Conservation (phyloP, 2,888 invertebrate species). For the Micoletzkya japonica region DNA sequence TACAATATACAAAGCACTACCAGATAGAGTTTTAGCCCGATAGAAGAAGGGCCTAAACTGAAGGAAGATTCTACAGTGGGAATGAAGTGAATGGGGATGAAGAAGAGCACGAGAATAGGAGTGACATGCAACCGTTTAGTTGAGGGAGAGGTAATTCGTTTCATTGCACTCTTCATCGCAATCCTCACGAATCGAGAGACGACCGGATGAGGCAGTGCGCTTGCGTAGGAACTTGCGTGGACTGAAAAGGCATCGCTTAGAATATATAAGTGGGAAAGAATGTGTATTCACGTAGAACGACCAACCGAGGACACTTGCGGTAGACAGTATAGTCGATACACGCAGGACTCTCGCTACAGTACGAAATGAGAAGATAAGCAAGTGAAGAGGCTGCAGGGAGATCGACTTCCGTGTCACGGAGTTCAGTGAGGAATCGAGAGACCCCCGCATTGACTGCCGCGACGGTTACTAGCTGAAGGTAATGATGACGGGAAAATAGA, state of each 20-base stretch:
- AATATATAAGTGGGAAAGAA: not conserved
- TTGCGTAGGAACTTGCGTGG: constrained; percentile 27
- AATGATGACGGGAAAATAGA: not conserved
- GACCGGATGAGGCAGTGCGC: constrained; percentile 20
- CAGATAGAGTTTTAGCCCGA: too few species aligned
- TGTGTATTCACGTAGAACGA: not conserved
- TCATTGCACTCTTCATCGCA: constrained; percentile 16
- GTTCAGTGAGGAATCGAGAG: constrained; percentile 25
- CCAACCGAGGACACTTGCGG: constrained; percentile 25
- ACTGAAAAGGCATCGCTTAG: not conserved
- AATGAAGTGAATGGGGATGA: too few species aligned
- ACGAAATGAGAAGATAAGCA: constrained; percentile 20
- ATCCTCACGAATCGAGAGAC: constrained; percentile 26
- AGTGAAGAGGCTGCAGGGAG: constrained; percentile 28
- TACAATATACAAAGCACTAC: too few species aligned
- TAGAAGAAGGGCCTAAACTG: too few species aligned
- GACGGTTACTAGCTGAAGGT: constrained; percentile 22
- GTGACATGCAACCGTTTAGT: too few species aligned
- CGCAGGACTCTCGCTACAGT: constrained; percentile 23
- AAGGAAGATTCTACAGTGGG: too few species aligned
- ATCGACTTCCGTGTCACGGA: constrained; percentile 25
- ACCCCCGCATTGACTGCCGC: constrained; percentile 26
- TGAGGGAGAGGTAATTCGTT: constrained; percentile 22
- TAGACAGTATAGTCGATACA: constrained; percentile 27
- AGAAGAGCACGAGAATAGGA: too few species aligned